Base-by-base conservation (phyloP, 2,797 vertebrate species). In the Sebastes dallii region DNA sequence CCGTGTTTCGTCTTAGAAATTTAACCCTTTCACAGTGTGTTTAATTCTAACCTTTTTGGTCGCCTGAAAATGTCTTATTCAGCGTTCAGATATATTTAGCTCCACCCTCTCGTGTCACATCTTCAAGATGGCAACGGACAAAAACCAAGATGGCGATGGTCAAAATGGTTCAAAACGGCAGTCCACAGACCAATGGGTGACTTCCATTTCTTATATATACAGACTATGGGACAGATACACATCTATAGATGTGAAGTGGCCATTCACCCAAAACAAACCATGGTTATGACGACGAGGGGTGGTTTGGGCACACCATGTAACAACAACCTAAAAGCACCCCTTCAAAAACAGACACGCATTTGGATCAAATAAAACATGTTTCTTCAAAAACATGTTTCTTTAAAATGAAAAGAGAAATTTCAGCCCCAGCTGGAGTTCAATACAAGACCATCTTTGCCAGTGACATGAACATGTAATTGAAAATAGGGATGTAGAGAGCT, bases 361-460 rank as follows among this genome's bases (percentile, higher is more conserved):
- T 8, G 11, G 30, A 55, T 36, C 46, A 56, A 50, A 58, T 8
- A 25, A 61, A 79, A 34, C 6, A 24, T 20, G 42, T 62, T 9
- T 10, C 20, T 30, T 29, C n/a, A 71, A 39, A 29, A 54, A 39
- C 29, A 24, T 11, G n/a, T 4, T 52, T 50, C 3, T 39, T 39
- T 36, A 18, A 66, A 66, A 25, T 67, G 1, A 67, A 65, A 75
- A n/a, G 46, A 64, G 34, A 42, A 24, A 65, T 62, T 46, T 67
- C 6, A 42, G 11, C 42, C 46, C 5, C 13, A 18, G 11, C n/a
- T 32, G 25, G 59, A 77, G 27, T 61, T 55, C 25, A 75, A 60
- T 64, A 32, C 18, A n/a, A 66, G 25, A 75, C 14, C 10, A 65
- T 32, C 29, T 54, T 55, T 46, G 16, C 25, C 20, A 42, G n/a